These are phyloP conservation scores for Plagiodera versicolora DNA, from an alignment of 2,888 invertebrate species.

Conservation along the genomic window DNA sequence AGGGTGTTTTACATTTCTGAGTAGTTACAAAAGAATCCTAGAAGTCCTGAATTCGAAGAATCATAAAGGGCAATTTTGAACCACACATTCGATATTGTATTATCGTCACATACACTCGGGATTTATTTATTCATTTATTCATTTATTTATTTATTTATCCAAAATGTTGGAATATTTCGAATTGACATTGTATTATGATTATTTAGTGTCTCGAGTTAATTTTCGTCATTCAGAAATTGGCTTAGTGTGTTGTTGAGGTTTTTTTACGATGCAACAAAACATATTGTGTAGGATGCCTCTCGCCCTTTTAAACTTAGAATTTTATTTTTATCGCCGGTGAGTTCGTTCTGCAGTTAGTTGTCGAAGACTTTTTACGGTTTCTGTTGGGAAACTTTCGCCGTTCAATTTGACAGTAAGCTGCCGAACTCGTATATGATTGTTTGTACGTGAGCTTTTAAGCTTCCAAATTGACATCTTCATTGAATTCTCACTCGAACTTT, in stretches of 20 bases:
- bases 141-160: too few relatives aligned
- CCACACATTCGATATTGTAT: too few relatives aligned
- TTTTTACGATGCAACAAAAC: not conserved
- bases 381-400: slow-evolving; percentile 14
- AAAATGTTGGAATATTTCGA: too few relatives aligned
- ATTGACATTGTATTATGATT: too few relatives aligned
- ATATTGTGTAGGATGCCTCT: not conserved
- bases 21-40: too few relatives aligned
- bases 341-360: not conserved
- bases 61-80: too few relatives aligned
- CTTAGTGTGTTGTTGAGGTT: not conserved
- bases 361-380: slow-evolving; percentile 17
- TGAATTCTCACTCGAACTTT: slow-evolving; percentile 33
- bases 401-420: slow-evolving; percentile 23
- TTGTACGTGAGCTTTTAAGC: slow-evolving; percentile 38
- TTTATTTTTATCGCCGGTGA: not conserved
- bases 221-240: not conserved
- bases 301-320: not conserved
- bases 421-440: slow-evolving; percentile 33
- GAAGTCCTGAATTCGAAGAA: too few relatives aligned
- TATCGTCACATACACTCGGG: too few relatives aligned
- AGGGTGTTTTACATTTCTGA: too few relatives aligned
- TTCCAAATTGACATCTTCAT: slow-evolving; percentile 40
- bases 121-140: too few relatives aligned
- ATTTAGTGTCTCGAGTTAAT: not conserved